Conservation (phyloP, 2,113 vertebrate genomes). For the Mustela nigripes region DNA sequence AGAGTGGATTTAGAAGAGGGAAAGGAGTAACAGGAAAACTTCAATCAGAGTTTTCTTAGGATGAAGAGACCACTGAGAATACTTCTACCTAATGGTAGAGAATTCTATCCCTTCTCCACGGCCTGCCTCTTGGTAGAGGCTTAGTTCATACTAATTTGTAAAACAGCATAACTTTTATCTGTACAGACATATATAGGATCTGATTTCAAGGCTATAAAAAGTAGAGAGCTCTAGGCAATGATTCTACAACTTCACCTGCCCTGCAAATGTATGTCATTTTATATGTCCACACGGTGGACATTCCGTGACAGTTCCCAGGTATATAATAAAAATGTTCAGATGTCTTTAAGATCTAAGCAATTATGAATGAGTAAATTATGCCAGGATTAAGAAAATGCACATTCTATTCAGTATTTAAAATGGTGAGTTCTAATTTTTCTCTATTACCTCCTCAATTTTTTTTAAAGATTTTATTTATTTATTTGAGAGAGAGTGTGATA, state of each 20-base stretch:
- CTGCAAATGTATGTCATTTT: background rate
- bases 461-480: too few species aligned
- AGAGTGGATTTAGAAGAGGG: background rate
- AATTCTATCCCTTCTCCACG: background rate
- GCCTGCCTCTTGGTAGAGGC: background rate
- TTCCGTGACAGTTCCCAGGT: background rate
- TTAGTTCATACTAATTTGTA: background rate
- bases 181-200: background rate
- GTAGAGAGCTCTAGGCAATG: background rate
- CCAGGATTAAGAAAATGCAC: background rate
- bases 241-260: background rate
- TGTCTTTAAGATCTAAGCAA: background rate
- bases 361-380: background rate
- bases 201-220: background rate
- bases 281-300: accelerated
- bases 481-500: too few species aligned
- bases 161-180: background rate
- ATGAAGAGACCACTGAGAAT: background rate
- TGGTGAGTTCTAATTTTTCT: background rate
- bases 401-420: conserved; percentile 1
- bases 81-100: background rate
- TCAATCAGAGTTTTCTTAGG: background rate
- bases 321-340: background rate
- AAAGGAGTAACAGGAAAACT: background rate
- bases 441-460: background rate